Evolutionary conservation across 1,140 invertebrate genomes (phyloP).

Genomic region (Notospermus geniculatus): DNA sequence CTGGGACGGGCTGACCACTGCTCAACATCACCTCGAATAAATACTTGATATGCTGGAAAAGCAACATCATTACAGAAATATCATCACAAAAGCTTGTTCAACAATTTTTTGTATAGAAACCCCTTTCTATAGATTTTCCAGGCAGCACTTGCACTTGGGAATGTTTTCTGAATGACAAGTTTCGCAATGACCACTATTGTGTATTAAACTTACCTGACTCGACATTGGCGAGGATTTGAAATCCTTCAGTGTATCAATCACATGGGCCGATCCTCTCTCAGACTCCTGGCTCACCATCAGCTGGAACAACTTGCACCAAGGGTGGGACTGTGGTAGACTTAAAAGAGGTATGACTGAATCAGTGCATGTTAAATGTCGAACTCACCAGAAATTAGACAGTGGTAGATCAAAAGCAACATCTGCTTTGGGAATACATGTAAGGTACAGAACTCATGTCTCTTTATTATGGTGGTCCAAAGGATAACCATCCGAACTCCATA

Average conservation of each 20-base stretch:
- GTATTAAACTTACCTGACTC: constrained; percentile 2
- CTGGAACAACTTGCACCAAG: constrained; percentile 12
- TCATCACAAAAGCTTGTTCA: not conserved
- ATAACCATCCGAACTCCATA: no score
- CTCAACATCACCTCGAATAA: constrained; percentile 24
- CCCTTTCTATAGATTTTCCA: not conserved
- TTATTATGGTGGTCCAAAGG: no score
- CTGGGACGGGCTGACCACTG: constrained; percentile 17
- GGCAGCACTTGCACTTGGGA: no score
- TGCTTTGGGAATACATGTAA: not conserved
- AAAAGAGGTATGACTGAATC: no score
- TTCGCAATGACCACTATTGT: not conserved
- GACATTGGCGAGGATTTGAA: not conserved
- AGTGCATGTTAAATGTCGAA: no score
- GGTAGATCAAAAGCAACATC: not conserved
- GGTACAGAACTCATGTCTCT: not conserved
- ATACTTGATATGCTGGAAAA: constrained; percentile 22
- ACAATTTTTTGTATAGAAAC: not conserved
- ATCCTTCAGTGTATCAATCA: not conserved
- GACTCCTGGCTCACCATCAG: constrained; percentile 5
- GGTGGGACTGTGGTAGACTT: not conserved
- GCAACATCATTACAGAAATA: not conserved
- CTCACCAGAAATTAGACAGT: not conserved
- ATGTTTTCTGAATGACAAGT: no score
- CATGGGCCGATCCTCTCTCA: not conserved